Conservation (phyloP, 2,888 invertebrate species). For the Tiphia femorata region DNA sequence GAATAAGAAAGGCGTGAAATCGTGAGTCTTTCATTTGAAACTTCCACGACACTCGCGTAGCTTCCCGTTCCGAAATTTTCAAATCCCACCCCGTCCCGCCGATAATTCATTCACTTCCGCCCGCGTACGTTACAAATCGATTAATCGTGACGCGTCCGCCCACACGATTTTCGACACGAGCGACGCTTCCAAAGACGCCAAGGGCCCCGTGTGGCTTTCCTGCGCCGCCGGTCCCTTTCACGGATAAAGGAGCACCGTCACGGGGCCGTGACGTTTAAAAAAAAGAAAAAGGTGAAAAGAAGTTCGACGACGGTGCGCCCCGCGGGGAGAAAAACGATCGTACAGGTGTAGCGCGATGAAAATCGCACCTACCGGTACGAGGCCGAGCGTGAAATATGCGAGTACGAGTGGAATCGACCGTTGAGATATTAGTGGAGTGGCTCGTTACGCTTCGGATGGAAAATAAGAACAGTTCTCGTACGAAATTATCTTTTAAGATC, state of each 20-base stretch:
- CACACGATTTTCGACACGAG: not conserved
- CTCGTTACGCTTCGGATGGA: no score
- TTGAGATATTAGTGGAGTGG: slow-evolving; percentile 4
- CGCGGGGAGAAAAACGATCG: slow-evolving; percentile 49
- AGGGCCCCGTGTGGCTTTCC: not conserved
- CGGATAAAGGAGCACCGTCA: slow-evolving; percentile 37
- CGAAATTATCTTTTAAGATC: no score
- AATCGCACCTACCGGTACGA: slow-evolving; percentile 30
- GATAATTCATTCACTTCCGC: not conserved
- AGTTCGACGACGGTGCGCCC: no score
- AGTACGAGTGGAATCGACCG: not conserved
- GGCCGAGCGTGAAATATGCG: slow-evolving; percentile 9
- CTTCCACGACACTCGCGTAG: no score
- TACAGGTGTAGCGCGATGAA: slow-evolving; percentile 30
- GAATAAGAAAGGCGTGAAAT: no score
- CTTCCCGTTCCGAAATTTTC: no score
- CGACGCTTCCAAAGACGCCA: not conserved
- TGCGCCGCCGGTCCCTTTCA: not conserved
- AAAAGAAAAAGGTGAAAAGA: slow-evolving; percentile 33
- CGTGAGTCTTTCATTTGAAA: no score
- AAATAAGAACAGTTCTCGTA: no score
- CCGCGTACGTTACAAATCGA: no score
- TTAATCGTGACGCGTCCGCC: not conserved
- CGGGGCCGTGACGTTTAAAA: slow-evolving; percentile 38
- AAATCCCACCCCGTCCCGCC: not conserved